Evolutionary conservation across 2,888 invertebrate species (phyloP), one percentile per base, ranked within the genome.

Genomic region (Chrysolina oricalcia): DNA sequence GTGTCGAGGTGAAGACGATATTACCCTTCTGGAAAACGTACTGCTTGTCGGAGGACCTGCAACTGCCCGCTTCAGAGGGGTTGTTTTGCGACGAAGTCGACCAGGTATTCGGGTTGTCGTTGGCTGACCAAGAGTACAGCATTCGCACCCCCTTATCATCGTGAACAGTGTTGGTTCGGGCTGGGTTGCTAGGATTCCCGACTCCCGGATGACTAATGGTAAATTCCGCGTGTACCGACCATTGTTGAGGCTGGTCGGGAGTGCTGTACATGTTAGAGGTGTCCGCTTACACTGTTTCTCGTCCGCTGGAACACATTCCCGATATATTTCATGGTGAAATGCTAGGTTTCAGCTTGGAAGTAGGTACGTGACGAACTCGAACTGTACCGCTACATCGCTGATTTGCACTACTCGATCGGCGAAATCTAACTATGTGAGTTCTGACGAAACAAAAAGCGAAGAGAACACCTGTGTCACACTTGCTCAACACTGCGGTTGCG

Each of bases 151-250:
- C 92, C n/a, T 88, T 90, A 86, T 89, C 89, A 77, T 86, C 88
- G 67, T 88, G 87, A 79, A 88, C 89, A 40, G 89, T 88, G 72
- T 84, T 86, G 2, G 89, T 87, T 80, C 86, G 80, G 64, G 82
- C 90, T 82, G 76, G 86, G 83, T 84, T 89, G 53, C 83, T 87
- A 5, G 90, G 88, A 81, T 90, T 89, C 62, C 83, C 81, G 80
- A 82, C 78, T 41, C 87, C 82, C 81, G 88, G 88, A 76, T 92
- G 92, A 53, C 91, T 91, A 69, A 92, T 91, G 13, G 92, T 93
- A 77, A 93, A 90, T 83, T 93, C 93, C 72, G 92, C 95, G 86
- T 91, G 93, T 82, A 93, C 92, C 48, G 92, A 91, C 93, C 93
- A 93, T 84, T 93, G 93, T 78, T 92, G 92, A 27, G 90, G 90